phyloP scores from a whole-genome alignment of 2,888 invertebrate species.

The Nomada ferruginata region DNA sequence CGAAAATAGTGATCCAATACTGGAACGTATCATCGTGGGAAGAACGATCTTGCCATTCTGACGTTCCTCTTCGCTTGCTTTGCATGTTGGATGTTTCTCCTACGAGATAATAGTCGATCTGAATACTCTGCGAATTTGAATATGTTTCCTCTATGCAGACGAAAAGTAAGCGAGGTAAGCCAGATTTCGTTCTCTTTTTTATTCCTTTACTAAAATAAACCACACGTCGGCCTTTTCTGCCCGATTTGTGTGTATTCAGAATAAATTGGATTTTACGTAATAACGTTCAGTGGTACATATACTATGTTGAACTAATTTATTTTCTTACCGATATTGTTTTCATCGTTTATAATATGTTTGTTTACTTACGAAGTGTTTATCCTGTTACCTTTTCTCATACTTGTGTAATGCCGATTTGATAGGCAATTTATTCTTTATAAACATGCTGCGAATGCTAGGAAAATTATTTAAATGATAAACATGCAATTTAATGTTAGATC shows the following conservation, averaged over 20 bases:
- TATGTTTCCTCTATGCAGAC: constrained; percentile 47
- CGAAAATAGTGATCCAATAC: constrained; percentile 40
- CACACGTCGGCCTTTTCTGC: background rate
- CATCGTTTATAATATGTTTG: background rate
- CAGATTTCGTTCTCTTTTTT: constrained; percentile 1
- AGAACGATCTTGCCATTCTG: constrained; percentile 33
- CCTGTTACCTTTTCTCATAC: background rate
- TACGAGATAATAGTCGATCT: background rate
- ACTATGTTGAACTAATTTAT: background rate
- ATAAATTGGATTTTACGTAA: background rate
- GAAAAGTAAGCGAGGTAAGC: constrained; percentile 54
- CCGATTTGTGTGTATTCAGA: background rate
- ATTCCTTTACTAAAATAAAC: background rate
- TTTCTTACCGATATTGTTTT: background rate
- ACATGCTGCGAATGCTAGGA: background rate
- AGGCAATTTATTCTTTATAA: background rate
- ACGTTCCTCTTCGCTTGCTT: constrained; percentile 30
- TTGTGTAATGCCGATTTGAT: background rate
- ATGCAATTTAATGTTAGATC: background rate
- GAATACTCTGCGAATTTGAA: constrained; percentile 26
- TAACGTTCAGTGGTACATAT: background rate
- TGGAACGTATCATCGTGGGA: constrained; percentile 49
- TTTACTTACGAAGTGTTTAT: background rate
- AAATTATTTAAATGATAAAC: background rate
- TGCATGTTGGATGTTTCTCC: constrained; percentile 35